Evolutionary conservation across 2,888 invertebrate genomes (phyloP), one percentile per base, ranked within the genome.

Genomic region (Ophioninae sp.): DNA sequence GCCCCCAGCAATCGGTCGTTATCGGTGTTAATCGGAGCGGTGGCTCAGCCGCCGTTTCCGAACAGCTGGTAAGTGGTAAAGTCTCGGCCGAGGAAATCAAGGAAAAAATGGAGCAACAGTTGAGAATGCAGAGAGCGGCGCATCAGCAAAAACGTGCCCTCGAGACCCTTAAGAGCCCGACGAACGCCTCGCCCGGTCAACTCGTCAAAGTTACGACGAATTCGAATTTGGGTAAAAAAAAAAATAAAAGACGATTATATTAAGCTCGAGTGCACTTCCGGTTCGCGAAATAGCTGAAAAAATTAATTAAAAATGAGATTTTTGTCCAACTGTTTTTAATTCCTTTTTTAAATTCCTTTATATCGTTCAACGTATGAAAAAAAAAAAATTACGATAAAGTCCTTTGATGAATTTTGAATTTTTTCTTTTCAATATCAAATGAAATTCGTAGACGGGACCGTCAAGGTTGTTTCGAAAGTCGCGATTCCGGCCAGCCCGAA

Each of bases 71-170:
- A 10, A 94, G 93, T 88, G 95, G 93, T 87, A 95, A 95, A 88
- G 94, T 95, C 0, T 95, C 95, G 41, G 95, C 96, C 0, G 95
- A 96, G 87, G 97, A 97, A 90, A 95, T 96, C 84, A 97, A 97
- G 92, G 98, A 98, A 88, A 97, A 97, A 93, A 96, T 98, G 96
- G 98, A 98, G 90, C 97, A 97, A 86, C 97, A 98, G 90, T 93
- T 98, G 86, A 96, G 97, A 80, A 94, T 97, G 88, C 98, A 98
- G 91, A 93, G 98, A 84, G 96, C 97, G 30, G 97, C 97, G 0
- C 97, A 97, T 93, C 97, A 98, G 90, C 98, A 98, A 90, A 98
- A 98, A 92, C 94, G 97, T 73, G 96, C 96, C 0, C 89, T 96
- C 58, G 96, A 96, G 90, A 92, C 91, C 20, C 87, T 93, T 5